Evolutionary conservation across 2,113 vertebrate species (phyloP).

Genomic region (Vireo altiloquus): DNA sequence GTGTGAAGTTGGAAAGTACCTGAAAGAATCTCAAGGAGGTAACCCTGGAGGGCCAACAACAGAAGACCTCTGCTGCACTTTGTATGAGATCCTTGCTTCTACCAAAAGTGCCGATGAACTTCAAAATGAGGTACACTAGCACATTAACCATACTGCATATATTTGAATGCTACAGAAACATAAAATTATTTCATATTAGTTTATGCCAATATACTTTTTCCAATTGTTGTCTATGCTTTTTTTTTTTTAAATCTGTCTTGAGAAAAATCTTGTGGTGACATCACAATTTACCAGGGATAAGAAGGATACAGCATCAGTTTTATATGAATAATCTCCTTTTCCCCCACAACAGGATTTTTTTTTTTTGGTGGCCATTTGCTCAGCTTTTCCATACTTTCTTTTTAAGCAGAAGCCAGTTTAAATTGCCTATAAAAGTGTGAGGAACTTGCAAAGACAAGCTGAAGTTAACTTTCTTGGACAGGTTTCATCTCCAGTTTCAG

Average conservation of each 20-base stretch:
- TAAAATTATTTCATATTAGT: neutral
- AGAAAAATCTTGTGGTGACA: neutral
- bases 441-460: neutral
- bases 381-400: neutral
- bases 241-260: neutral
- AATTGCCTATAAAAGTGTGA: neutral
- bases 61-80: slow-evolving; percentile 91
- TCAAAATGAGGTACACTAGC: slow-evolving; percentile 89
- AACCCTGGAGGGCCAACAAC: slow-evolving; percentile 83
- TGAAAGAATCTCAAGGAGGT: slow-evolving; percentile 76
- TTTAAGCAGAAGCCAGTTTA: neutral
- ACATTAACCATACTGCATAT: neutral
- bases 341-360: neutral
- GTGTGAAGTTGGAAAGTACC: slow-evolving; percentile 88
- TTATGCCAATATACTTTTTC: neutral
- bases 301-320: neutral
- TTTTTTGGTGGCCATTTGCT: neutral
- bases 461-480: neutral
- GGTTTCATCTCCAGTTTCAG: neutral
- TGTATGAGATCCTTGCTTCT: slow-evolving; percentile 95
- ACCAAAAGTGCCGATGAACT: slow-evolving; percentile 90
- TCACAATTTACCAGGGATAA: neutral
- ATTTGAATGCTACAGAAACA: neutral
- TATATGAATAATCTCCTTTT: neutral
- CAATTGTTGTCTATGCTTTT: neutral